Evolutionary conservation across 2,888 invertebrate genomes (phyloP), one percentile per base, ranked within the genome.

Genomic region (Mesoligia furuncula): DNA sequence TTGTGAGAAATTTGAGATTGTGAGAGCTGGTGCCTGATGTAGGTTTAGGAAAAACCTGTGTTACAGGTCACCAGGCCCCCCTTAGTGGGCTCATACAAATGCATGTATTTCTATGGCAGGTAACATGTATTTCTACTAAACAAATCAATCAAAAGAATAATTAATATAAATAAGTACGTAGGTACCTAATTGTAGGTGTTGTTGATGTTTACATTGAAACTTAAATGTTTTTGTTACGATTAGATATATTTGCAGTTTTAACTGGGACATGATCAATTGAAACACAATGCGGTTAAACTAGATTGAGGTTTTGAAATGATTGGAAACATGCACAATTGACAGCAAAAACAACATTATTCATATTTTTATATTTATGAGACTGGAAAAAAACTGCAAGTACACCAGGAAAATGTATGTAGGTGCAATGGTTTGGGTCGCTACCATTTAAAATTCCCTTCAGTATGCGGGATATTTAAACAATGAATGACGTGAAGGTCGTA

Each of bases 391-490:
- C 15, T 59, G 48, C 59, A 39, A 15, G 6, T 31, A 27, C 45
- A 17, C 42, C 57, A 57, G 64, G 59, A 80, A 73, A 69, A n/a
- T n/a, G n/a, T n/a, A n/a, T 24, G 20, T 27, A 75, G 42, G 6
- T 62, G 27, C 8, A 51, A 15, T 57, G 11, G 13, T 75, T 72
- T 69, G 13, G 11, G 68, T 68, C 54, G 15, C 67, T 67, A 31
- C 31, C 13, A 13, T 70, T 79, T 48, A 57, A 73, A 80, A 75
- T 80, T 81, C 72, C 61, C 54, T 66, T 42, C 31, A 54, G 8
- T 24, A 81, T 78, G 71, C 81, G 69, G 72, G 81, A 31, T 36
- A 61, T 84, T 80, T 73, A 68, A 74, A 69, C 78, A 64, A 64
- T 72, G 42, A 75, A 68, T 65, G 65, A 61, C 69, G 42, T 27